Evolutionary conservation across 2,888 invertebrate genomes (phyloP).

Genomic region (Opisthograptis luteolata): DNA sequence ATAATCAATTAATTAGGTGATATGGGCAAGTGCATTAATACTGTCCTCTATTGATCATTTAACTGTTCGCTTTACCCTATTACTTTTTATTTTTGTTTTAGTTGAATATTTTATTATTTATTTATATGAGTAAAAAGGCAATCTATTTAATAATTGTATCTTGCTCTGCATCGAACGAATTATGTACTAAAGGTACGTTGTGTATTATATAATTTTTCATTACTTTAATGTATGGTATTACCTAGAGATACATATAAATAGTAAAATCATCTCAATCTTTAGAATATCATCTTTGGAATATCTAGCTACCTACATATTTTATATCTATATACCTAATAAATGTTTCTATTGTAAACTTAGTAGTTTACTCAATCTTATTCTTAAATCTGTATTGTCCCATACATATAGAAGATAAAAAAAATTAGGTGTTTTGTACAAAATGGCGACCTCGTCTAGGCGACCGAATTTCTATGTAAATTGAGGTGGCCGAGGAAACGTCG

Average conservation of each 20-base stretch:
- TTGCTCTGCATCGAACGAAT: slow-evolving; percentile 68
- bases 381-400: slow-evolving; percentile 79
- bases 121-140: slow-evolving; percentile 71
- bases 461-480: slow-evolving; percentile 78
- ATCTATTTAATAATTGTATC: slow-evolving; percentile 61
- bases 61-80: slow-evolving; percentile 80
- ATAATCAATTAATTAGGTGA: slow-evolving; percentile 83
- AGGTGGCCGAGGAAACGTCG: slow-evolving; percentile 32
- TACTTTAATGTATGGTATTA: slow-evolving; percentile 36
- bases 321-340: slow-evolving; percentile 79
- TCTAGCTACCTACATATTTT: slow-evolving; percentile 74
- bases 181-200: slow-evolving; percentile 56
- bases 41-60: slow-evolving; percentile 80
- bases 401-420: slow-evolving; percentile 66
- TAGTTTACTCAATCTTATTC: slow-evolving; percentile 76
- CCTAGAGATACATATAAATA: slow-evolving; percentile 39
- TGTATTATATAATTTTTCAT: slow-evolving; percentile 47
- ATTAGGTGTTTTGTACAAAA: slow-evolving; percentile 79
- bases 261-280: slow-evolving; percentile 68
- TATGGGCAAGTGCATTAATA: slow-evolving; percentile 84
- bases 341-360: slow-evolving; percentile 80
- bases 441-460: slow-evolving; percentile 82
- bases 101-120: slow-evolving; percentile 84
- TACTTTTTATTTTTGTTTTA: slow-evolving; percentile 81
- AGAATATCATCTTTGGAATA: slow-evolving; percentile 68